A percentile compares a stretch with the other conserved stretches of the same genome.
Evolutionary conservation across 2,113 vertebrate genomes (phyloP).

Genomic region (Serilophus lunatus): DNA sequence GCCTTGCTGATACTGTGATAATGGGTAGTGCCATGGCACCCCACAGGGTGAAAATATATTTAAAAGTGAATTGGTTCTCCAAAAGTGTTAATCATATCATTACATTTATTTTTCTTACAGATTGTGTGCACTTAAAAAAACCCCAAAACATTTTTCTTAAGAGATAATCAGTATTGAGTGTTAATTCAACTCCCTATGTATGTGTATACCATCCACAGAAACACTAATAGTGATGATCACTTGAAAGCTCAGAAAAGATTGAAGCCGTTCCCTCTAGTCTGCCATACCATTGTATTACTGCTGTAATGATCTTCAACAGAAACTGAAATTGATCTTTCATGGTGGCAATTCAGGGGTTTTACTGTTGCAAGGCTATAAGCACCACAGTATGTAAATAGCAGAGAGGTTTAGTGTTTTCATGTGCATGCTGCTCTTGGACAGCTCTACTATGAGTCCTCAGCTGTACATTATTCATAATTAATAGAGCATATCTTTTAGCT

Average conservation of each 20-base stretch:
- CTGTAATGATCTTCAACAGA: neutral
- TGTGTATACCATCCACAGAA: neutral
- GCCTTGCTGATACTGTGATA: too few relatives aligned
- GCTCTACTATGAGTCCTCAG: neutral
- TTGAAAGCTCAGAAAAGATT: neutral
- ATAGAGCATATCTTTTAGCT: neutral
- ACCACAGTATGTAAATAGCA: neutral
- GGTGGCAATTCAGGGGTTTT: neutral
- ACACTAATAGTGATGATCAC: neutral
- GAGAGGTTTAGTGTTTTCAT: neutral
- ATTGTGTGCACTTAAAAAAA: neutral
- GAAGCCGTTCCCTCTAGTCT: neutral
- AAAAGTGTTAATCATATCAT: neutral
- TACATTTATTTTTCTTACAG: neutral
- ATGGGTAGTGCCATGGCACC: neutral
- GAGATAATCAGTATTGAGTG: neutral
- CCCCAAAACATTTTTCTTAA: neutral
- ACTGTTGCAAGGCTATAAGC: neutral
- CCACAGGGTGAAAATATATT: neutral
- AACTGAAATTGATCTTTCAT: neutral
- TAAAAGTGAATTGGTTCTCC: neutral
- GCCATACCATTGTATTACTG: accelerated
- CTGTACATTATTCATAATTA: neutral
- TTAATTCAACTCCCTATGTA: neutral
- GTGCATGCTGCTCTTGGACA: neutral